Evolutionary conservation across 2,113 vertebrate genomes (phyloP).

Genomic region (Percopsis transmontana): DNA sequence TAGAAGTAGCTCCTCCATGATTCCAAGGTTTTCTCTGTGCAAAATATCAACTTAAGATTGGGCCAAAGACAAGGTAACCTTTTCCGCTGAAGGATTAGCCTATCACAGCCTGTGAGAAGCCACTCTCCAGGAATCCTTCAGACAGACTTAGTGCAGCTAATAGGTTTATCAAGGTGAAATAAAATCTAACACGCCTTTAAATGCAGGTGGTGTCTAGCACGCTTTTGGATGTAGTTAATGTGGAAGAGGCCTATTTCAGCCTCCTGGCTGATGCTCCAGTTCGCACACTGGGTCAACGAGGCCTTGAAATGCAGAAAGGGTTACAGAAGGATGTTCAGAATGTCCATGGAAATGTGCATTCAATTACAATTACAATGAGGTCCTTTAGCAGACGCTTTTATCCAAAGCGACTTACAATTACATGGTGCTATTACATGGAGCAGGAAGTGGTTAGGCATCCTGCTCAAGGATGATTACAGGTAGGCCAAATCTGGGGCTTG

Average conservation of each 20-base stretch:
- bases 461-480: no score
- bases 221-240: background rate
- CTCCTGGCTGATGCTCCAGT: background rate
- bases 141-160: constrained; percentile 57
- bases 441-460: no score
- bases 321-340: no score
- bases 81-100: constrained; percentile 64
- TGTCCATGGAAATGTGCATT: no score
- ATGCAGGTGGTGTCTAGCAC: constrained; percentile 36
- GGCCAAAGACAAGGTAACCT: constrained; percentile 30
- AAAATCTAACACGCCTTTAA: constrained; percentile 54
- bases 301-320: no score
- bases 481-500: no score
- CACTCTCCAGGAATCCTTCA: constrained; percentile 19
- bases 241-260: background rate
- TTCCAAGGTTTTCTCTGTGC: constrained; percentile 14
- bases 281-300: constrained; percentile 1
- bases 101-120: constrained; percentile 32
- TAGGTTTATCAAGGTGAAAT: constrained; percentile 64
- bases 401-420: no score
- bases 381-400: no score
- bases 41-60: constrained; percentile 24
- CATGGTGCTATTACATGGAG: no score
- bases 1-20: constrained; percentile 76
- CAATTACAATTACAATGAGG: no score